These are phyloP conservation scores for Squalus acanthias DNA, from an alignment of 2,797 vertebrate species.

Conservation along the genomic window DNA sequence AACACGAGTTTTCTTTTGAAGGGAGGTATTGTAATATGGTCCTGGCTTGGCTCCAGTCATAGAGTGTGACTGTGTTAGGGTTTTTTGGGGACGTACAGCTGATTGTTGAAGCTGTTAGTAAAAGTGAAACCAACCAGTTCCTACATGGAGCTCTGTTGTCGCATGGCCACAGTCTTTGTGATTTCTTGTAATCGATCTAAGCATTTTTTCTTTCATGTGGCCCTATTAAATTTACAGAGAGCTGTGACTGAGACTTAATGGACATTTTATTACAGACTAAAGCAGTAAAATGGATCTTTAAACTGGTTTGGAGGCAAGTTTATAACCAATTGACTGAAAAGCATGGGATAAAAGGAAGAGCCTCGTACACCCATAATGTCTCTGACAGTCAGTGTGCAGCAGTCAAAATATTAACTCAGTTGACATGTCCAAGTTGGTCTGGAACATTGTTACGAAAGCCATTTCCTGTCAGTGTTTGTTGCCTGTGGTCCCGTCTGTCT, in stretches of 20 bases:
- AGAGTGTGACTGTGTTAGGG: background rate
- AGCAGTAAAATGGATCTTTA: constrained; percentile 19
- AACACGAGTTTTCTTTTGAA: background rate
- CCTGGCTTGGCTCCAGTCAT: background rate
- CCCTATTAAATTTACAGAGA: constrained; percentile 28
- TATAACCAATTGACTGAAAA: constrained; percentile 19
- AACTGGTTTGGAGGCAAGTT: background rate
- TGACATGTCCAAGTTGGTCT: background rate
- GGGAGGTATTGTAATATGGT: background rate
- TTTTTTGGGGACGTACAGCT: constrained; percentile 1
- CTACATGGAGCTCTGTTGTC: background rate
- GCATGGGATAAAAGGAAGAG: background rate
- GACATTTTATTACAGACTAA: constrained; percentile 24
- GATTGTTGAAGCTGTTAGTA: background rate
- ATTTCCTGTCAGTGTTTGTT: constrained; percentile 30
- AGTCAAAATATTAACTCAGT: background rate
- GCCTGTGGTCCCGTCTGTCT: background rate
- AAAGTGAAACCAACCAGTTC: constrained; percentile 29
- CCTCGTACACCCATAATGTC: background rate
- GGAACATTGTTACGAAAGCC: background rate
- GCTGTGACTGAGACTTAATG: constrained; percentile 17
- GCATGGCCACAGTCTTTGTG: background rate
- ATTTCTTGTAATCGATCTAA: constrained; percentile 19
- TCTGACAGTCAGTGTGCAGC: constrained; percentile 2
- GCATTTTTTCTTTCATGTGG: constrained; percentile 21